These are phyloP conservation scores for Drosophila putrida DNA, from an alignment of 2,888 invertebrate species.

Conservation along the genomic window DNA sequence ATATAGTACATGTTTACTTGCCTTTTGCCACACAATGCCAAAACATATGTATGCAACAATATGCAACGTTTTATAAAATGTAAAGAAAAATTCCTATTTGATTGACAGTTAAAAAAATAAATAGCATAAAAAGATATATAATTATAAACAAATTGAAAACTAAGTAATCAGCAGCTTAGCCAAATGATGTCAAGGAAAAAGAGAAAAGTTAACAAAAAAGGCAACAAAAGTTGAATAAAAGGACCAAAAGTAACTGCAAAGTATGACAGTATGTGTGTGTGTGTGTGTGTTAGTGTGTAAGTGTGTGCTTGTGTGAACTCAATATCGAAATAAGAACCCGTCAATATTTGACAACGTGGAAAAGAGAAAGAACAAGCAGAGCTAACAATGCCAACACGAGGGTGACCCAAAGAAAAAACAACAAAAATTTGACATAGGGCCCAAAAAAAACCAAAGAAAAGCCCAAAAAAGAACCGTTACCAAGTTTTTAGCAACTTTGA, in stretches of 20 bases:
- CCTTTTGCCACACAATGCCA: background rate
- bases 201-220: conserved; percentile 4
- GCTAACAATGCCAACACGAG: conserved; percentile 32
- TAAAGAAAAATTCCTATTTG: too few species aligned
- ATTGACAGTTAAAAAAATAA: background rate
- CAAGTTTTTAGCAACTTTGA: conserved; percentile 46
- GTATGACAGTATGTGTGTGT: conserved; percentile 2
- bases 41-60: background rate
- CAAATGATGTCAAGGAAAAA: conserved; percentile 40
- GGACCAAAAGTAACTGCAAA: conserved; percentile 13
- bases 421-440: conserved; percentile 39
- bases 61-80: too few species aligned
- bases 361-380: conserved; percentile 7
- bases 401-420: conserved; percentile 26
- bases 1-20: conserved; percentile 5
- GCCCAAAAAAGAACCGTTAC: conserved; percentile 12
- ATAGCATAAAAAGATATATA: background rate
- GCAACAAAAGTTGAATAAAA: conserved; percentile 11
- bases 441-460: conserved; percentile 1
- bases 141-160: conserved; percentile 12
- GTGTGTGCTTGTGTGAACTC: conserved; percentile 22
- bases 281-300: conserved; percentile 1
- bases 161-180: conserved; percentile 41
- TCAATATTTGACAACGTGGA: conserved; percentile 52
- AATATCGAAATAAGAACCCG: conserved; percentile 60